Evolutionary conservation across 1,140 invertebrate genomes (phyloP), one percentile per base, ranked within the genome.

Genomic region (Brachionus plicatilis): DNA sequence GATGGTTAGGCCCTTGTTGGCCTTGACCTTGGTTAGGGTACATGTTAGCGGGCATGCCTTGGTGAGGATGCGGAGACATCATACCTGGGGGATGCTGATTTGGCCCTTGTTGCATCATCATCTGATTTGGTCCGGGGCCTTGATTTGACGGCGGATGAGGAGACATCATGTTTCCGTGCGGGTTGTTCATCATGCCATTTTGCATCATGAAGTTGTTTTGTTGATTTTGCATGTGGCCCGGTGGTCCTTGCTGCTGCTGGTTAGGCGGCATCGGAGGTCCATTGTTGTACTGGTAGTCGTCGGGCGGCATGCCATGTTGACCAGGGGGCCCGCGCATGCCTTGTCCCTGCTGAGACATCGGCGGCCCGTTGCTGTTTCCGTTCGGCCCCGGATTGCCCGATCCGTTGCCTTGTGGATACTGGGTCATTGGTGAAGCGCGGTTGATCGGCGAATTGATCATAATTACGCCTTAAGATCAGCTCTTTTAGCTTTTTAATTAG

Each of bases 381-480:
- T 75, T 43, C 0, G 33, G 12, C 17, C 17, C 37, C 14, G 29
- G 3, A 9, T 70, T 70, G 11, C 17, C 66, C 17, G 70, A 45
- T 20, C 70, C 41, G 20, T 75, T 75, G 14, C 12, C n/a, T 75
- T 45, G 70, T 6, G 70, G 41, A 43, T 75, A 43, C 37, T 41
- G 70, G 11, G 70, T 75, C 70, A 75, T 75, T 20, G 70, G 70
- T 1, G 70, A 75, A 37, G 70, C 70, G 9, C 70, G 70, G 20
- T 75, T 75, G 33, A 75, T 75, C 17, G 70, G 70, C 12, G 70
- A 75, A 75, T 75, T 75, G 37, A 75, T 75, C 70, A 75, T 75
- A 14, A 43, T 47, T 75, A 43, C 33, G 12, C 53, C 14, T 17
- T 56, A 6, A 56, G 17, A 6, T 20, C 17, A 20, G 7, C 4